phyloP scores from a whole-genome alignment of 2,888 invertebrate species.

The Drosophila percnosoma region DNA sequence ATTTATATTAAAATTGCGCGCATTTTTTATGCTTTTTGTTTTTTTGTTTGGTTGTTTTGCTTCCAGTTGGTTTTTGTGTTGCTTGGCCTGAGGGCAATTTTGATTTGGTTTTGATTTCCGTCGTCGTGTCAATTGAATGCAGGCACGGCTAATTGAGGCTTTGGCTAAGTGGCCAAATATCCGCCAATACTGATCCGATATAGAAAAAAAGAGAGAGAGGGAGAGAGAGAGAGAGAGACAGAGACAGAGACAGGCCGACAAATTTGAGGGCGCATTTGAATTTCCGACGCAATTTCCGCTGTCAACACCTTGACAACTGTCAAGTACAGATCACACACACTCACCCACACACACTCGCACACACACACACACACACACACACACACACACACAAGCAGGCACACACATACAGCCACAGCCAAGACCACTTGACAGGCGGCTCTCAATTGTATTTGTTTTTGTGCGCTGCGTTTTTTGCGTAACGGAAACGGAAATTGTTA shows the following conservation, averaged over 20 bases:
- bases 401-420: conserved; percentile 26
- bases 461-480: conserved; percentile 40
- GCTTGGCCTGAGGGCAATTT: conserved; percentile 7
- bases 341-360: conserved; percentile 27
- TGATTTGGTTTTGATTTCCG: conserved; percentile 60
- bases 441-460: conserved; percentile 40
- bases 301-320: conserved; percentile 80
- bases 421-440: conserved; percentile 41
- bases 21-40: background rate
- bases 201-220: background rate
- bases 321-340: conserved; percentile 59
- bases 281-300: conserved; percentile 79
- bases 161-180: conserved; percentile 63
- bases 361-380: conserved; percentile 16
- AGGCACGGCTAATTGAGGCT: conserved; percentile 51
- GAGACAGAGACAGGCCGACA: background rate
- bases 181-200: conserved; percentile 13
- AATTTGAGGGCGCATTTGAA: conserved; percentile 65
- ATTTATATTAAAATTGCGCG: conserved; percentile 32
- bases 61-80: conserved; percentile 36
- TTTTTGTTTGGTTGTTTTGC: conserved; percentile 1
- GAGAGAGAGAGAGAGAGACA: background rate
- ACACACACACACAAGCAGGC: conserved; percentile 17
- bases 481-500: conserved; percentile 80
- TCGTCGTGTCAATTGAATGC: conserved; percentile 54